These are phyloP conservation scores for Noctua fimbriata DNA, from an alignment of 2,888 invertebrate species.

Conservation along the genomic window DNA sequence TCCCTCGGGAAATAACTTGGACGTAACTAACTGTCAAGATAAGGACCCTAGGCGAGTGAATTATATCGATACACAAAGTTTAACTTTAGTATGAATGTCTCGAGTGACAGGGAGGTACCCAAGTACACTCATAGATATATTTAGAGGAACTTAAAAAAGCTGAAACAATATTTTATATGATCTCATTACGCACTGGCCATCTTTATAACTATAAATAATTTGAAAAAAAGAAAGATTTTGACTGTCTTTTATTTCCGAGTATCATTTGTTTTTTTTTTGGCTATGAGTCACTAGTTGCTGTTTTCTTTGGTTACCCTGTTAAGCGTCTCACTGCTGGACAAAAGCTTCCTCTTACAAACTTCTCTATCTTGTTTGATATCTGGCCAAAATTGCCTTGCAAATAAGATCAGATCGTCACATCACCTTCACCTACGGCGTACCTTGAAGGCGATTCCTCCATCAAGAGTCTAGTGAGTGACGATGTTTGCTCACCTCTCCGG, in stretches of 20 bases:
- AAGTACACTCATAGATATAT: not conserved
- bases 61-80: constrained; percentile 38
- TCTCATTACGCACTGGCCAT: no score
- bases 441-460: not conserved
- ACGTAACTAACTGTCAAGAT: constrained; percentile 48
- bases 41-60: constrained; percentile 29
- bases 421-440: not conserved
- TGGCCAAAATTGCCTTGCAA: not conserved
- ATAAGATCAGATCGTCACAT: not conserved
- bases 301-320: not conserved
- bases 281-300: not conserved
- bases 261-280: no score
- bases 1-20: constrained; percentile 53
- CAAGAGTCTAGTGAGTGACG: not conserved
- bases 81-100: constrained; percentile 15
- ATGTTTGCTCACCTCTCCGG: not conserved
- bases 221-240: no score
- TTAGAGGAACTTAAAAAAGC: no score
- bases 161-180: no score
- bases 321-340: not conserved
- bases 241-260: no score
- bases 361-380: not conserved
- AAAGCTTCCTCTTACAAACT: not conserved
- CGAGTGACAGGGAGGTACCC: not conserved
- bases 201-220: no score